These are phyloP conservation scores for Sturnira hondurensis DNA, from an alignment of 2,113 vertebrate genomes.

Conservation along the genomic window DNA sequence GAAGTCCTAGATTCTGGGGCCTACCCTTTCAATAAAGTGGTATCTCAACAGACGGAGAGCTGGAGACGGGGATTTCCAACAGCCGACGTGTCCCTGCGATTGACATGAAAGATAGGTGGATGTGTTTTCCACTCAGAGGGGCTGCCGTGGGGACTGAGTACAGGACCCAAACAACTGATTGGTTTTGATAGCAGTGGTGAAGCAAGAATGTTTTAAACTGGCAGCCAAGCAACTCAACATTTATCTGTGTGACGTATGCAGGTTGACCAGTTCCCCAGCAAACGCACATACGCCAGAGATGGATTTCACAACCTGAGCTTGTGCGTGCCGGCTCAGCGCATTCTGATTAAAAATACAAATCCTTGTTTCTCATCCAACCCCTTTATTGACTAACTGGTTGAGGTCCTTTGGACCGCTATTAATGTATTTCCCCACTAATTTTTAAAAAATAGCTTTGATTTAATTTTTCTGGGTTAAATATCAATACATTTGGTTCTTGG, in stretches of 20 bases:
- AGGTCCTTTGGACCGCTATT: neutral
- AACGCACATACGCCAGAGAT: neutral
- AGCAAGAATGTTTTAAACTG: neutral
- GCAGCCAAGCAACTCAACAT: neutral
- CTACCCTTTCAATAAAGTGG: neutral
- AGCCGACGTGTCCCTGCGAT: neutral
- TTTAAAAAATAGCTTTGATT: neutral
- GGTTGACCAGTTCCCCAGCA: neutral
- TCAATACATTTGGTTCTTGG: neutral
- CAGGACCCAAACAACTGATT: neutral
- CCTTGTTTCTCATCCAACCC: neutral
- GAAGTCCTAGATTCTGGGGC: neutral
- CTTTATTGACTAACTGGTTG: neutral
- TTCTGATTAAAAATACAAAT: neutral
- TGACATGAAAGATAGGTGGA: neutral
- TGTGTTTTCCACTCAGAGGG: neutral
- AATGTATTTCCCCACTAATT: neutral
- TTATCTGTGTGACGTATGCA: neutral
- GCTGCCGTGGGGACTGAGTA: accelerated
- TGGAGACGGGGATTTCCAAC: neutral
- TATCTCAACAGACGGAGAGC: neutral
- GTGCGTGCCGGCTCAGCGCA: neutral
- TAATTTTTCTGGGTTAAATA: neutral
- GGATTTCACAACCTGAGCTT: neutral
- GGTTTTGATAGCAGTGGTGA: neutral